Evolutionary conservation across 2,113 vertebrate species (phyloP).

Genomic region (Columba janthina): DNA sequence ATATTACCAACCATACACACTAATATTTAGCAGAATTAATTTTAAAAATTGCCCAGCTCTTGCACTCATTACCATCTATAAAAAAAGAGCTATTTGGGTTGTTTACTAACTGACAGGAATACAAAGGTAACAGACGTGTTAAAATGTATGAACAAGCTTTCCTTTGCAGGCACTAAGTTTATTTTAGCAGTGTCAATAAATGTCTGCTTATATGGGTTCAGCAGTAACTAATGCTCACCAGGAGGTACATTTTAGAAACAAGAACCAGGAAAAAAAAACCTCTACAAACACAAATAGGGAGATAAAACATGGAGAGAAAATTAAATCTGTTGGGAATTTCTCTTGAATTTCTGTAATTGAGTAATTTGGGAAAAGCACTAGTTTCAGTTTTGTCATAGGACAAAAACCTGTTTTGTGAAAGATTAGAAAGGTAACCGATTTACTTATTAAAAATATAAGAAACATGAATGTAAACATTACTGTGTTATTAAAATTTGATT

Average conservation of each 20-base stretch:
- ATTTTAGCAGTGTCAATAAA: slow-evolving; percentile 59
- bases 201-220: neutral
- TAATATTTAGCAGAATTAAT: slow-evolving; percentile 53
- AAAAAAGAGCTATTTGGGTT: slow-evolving; percentile 34
- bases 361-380: slow-evolving; percentile 14
- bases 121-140: slow-evolving; percentile 47
- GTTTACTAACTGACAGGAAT: slow-evolving; percentile 50
- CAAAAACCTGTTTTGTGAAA: slow-evolving; percentile 27
- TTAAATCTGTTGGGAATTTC: slow-evolving; percentile 47
- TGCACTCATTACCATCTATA: neutral
- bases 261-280: slow-evolving; percentile 21
- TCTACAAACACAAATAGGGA: neutral
- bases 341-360: slow-evolving; percentile 30
- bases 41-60: slow-evolving; percentile 7
- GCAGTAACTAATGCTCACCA: slow-evolving; percentile 10
- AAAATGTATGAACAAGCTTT: slow-evolving; percentile 52
- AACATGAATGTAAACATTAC: slow-evolving; percentile 39
- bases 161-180: slow-evolving; percentile 48
- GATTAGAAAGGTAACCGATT: slow-evolving; percentile 29
- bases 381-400: slow-evolving; percentile 24
- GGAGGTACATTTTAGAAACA: slow-evolving; percentile 36
- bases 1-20: neutral
- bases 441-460: slow-evolving; percentile 52
- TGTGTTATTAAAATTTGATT: slow-evolving; percentile 63
- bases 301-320: slow-evolving; percentile 45